Base-by-base conservation (phyloP, 2,888 invertebrate species). In the Netelia inedita region DNA sequence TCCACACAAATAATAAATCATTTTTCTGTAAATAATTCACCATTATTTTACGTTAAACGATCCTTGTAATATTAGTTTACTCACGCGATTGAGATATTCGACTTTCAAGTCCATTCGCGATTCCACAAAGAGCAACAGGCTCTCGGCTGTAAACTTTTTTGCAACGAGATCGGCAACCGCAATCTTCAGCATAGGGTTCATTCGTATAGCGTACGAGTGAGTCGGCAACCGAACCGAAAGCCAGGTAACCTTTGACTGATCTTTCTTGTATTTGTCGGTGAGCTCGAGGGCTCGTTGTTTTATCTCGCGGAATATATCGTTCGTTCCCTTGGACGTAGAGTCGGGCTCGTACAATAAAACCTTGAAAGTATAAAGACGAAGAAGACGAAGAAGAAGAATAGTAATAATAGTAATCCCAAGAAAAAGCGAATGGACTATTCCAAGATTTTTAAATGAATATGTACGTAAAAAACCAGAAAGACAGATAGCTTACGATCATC, bases 21-120 rank as follows among this genome's bases (percentile, higher is more conserved):
- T 21, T 75, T 87, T 79, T 68, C 53, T 82, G 41, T 74, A 66
- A 75, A 78, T 59, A 53, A 71, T 53, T 50, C 10, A 9, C n/a
- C 11, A 23, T 11, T 9, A 50, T 11, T 41, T 16, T n/a, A 16
- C 23, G 9, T 41, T 75, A 63, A 46, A 5, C 11, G 23, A 50
- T 41, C 1, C 1, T 11, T 35, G n/a, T 6, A 50, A 53, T 2
- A 35, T 23, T 71, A 16, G 2, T 19, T 46, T 55, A 91, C 95
- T 92, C 90, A 97, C 97, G 91, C 99, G 95, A 92, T 99, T 99
- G 65, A 99, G 95, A 94, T 98, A 98, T 92, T 98, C 98, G 66
- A 96, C 94, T 89, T 96, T 96, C 88, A 97, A 95, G 89, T 96
- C 96, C 91, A 96, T 95, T 88, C 96, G 95, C 63, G 96, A 95